Percentiles rank a stretch among this genome's conserved stretches.
Evolutionary conservation across 2,797 vertebrate genomes (phyloP).

Genomic region (Acropternis orthonyx): DNA sequence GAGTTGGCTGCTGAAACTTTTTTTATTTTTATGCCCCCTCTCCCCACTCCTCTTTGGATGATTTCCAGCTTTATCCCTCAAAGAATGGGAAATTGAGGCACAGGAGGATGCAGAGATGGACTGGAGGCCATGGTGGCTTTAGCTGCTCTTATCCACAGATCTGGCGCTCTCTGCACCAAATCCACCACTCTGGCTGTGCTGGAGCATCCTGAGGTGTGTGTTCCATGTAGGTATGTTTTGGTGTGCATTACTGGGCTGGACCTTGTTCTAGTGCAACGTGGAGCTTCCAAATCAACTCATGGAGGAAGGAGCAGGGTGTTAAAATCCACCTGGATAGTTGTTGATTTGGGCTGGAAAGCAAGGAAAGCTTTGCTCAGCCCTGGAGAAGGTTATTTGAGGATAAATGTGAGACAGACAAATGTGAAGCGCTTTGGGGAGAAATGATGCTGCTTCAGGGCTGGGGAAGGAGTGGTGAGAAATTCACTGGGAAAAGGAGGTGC

Average conservation of each 20-base stretch:
- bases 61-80: background rate
- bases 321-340: background rate
- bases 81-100: background rate
- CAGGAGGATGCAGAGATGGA: accelerated
- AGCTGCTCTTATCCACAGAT: background rate
- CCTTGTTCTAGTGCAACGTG: accelerated
- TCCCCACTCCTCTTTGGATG: accelerated
- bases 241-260: accelerated
- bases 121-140: background rate
- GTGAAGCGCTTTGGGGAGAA: background rate
- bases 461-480: background rate
- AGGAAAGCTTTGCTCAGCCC: background rate
- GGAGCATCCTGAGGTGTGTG: background rate
- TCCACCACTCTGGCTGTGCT: accelerated
- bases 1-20: background rate
- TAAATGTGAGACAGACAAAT: accelerated
- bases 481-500: accelerated
- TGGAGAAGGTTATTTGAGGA: background rate
- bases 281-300: background rate
- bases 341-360: background rate
- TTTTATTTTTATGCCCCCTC: background rate
- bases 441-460: accelerated
- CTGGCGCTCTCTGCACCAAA: background rate
- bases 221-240: background rate
- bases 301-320: background rate